Evolutionary conservation across 1,140 invertebrate genomes (phyloP), one percentile per base, ranked within the genome.

Genomic region (Phymorhynchus buccinoides): DNA sequence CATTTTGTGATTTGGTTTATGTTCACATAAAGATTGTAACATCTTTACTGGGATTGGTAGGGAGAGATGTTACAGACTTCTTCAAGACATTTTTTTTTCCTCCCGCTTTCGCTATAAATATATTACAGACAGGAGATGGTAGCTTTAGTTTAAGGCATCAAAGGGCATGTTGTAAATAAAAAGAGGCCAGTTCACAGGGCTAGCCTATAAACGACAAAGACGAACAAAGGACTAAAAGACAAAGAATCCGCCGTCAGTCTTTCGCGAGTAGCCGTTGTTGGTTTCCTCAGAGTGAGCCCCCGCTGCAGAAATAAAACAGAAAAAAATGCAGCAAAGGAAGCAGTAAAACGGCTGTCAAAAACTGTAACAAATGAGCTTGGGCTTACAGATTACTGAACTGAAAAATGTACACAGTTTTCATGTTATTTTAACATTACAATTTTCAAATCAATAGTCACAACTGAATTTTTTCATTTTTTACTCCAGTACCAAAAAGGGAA

Each of bases 201-300:
- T 78, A 78, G 48, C 32, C n/a, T 41, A 52, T 41, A 44, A 41
- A 7, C n/a, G 30, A 79, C 77, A 44, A 4, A 12, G 22, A 41
- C 30, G 35, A 44, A 79, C 77, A 44, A 4, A 12, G 22, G 16
- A 75, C 44, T 30, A 84, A 56, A 84, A 84, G 16, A 48, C 52
- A 66, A 84, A 93, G 85, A 92, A 91, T 83, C 92, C 92, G 18
- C 93, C 93, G 88, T 93, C 91, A 35, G 88, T 91, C 86, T 93
- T 93, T 80, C 93, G 88, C 12, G 92, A 92, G 86, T 92, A 93
- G 39, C 93, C 93, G 52, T 89, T 88, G 87, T 93, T 93, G 2
- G 92, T 93, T 83, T 78, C 89, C 73, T 87, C 90, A 77, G 84
- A 88, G 85, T 91, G 90, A 32, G 88, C 87, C 75, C 90, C 89